These are phyloP conservation scores for Endotricha flammealis DNA, from an alignment of 2,888 invertebrate species.

Conservation along the genomic window DNA sequence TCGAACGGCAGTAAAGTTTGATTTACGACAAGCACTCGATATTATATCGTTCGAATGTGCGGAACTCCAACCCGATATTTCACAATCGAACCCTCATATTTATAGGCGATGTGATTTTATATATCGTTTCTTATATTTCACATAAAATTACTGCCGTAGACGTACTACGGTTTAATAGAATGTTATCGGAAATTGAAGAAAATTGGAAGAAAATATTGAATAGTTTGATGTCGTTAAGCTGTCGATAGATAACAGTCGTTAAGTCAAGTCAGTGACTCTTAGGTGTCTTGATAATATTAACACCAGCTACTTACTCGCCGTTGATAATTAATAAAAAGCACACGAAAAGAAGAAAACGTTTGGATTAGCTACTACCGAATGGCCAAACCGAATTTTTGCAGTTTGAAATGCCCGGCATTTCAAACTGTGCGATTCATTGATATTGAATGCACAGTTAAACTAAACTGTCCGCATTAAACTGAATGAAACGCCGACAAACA, in stretches of 20 bases:
- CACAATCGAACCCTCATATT: conserved; percentile 22
- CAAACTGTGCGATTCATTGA: neutral
- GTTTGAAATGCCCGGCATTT: neutral
- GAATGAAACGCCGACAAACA: conserved; percentile 7
- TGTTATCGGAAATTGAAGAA: too few relatives aligned
- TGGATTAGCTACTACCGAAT: too few relatives aligned
- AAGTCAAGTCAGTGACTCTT: too few relatives aligned
- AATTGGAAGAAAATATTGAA: too few relatives aligned
- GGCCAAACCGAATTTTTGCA: too few relatives aligned
- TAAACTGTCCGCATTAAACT: neutral
- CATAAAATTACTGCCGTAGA: neutral
- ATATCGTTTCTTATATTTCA: neutral
- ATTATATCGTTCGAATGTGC: conserved; percentile 18
- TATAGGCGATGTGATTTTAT: conserved; percentile 1
- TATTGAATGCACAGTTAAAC: neutral
- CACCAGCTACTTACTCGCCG: too few relatives aligned
- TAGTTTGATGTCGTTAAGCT: too few relatives aligned
- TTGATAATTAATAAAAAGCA: too few relatives aligned
- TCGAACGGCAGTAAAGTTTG: conserved; percentile 9
- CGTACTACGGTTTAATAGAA: too few relatives aligned
- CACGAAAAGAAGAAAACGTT: too few relatives aligned
- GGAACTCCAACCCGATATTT: conserved; percentile 17
- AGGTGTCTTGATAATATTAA: too few relatives aligned
- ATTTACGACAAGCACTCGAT: conserved; percentile 24
- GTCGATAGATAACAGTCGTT: too few relatives aligned